A percentile compares a stretch with the other conserved stretches of the same genome.
phyloP scores from a whole-genome alignment of 1,140 invertebrate genomes.

The Drosophila auraria region DNA sequence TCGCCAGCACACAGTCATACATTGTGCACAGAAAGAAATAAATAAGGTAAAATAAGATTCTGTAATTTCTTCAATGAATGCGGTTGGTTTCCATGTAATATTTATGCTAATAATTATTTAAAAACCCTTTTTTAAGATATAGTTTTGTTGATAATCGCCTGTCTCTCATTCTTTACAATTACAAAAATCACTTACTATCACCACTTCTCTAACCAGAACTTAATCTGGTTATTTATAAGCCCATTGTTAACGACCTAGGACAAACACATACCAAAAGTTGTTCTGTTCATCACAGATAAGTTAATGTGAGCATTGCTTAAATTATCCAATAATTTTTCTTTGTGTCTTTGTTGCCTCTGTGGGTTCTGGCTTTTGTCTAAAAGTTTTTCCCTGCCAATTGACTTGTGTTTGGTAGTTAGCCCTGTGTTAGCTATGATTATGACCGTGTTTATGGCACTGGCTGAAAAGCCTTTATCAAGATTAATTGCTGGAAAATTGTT shows the following conservation, averaged over 20 bases:
- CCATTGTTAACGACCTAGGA: neutral
- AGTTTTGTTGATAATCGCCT: no score
- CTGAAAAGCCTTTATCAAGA: slow-evolving; percentile 77
- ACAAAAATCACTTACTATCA: neutral
- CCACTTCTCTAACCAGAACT: no score
- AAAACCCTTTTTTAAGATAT: no score
- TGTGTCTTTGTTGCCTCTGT: slow-evolving; percentile 22
- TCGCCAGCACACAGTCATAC: slow-evolving; percentile 7
- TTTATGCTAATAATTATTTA: neutral
- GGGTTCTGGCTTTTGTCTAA: slow-evolving; percentile 48
- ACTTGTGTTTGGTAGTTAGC: slow-evolving; percentile 62
- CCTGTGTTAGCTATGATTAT: slow-evolving; percentile 80
- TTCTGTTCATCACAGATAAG: neutral
- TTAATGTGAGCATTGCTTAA: neutral
- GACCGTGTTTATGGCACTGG: slow-evolving; percentile 77
- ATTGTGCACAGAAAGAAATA: slow-evolving; percentile 8
- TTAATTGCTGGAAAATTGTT: slow-evolving; percentile 81
- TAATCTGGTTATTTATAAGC: neutral
- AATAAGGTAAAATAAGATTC: neutral
- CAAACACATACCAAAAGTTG: no score
- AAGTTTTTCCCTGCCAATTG: slow-evolving; percentile 70
- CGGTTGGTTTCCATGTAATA: neutral
- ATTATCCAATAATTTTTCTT: slow-evolving; percentile 6
- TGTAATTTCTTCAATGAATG: neutral
- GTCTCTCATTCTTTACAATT: neutral